Percentiles rank a stretch among this genome's conserved stretches.
Conservation (phyloP, 1,140 invertebrate species). For the Phenacoccus solenopsis region DNA sequence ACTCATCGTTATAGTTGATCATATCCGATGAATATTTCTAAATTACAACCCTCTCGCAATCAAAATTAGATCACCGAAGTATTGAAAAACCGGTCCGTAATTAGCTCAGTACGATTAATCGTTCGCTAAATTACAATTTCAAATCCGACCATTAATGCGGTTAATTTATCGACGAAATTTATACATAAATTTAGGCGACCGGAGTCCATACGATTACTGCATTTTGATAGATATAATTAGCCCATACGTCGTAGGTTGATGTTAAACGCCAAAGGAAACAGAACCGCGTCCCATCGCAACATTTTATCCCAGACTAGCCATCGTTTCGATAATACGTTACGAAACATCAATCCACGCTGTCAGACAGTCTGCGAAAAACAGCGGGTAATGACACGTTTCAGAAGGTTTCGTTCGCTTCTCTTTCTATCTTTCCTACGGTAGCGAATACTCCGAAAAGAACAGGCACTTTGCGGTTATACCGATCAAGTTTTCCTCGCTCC, state of each 20-base stretch:
- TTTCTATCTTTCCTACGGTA: too few species aligned
- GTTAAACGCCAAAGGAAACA: neutral
- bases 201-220: neutral
- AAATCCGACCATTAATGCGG: neutral
- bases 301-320: too few species aligned
- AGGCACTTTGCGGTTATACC: neutral
- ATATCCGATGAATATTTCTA: neutral
- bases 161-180: neutral
- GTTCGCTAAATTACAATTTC: neutral
- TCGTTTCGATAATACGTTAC: too few species aligned
- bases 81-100: conserved; percentile 9
- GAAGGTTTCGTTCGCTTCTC: too few species aligned
- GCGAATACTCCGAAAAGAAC: too few species aligned
- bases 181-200: neutral
- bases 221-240: neutral
- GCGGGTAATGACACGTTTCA: too few species aligned
- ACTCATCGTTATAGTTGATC: too few species aligned
- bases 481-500: neutral
- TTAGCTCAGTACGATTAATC: conserved; percentile 6
- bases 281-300: neutral
- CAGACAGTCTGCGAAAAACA: too few species aligned
- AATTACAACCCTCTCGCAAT: neutral
- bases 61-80: conserved; percentile 8
- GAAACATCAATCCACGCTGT: too few species aligned
- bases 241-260: neutral